Conservation (phyloP, 2,113 vertebrate species). For the Plotosus lineatus region DNA sequence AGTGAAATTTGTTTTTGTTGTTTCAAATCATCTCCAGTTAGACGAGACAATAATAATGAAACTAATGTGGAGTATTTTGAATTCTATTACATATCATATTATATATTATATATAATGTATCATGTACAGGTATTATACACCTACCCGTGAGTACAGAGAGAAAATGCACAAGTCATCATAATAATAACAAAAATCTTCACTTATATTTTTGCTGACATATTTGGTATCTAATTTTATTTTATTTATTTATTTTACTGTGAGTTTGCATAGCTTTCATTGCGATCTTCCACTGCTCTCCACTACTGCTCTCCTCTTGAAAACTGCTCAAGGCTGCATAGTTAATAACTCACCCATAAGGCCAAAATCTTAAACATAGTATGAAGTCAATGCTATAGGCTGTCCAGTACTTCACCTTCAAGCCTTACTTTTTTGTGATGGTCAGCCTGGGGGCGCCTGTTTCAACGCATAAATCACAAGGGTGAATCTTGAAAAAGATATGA, state of each 20-base stretch:
- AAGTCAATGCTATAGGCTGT: conserved; percentile 62
- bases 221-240: not conserved
- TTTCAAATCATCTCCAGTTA: not conserved
- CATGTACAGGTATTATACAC: not conserved
- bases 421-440: conserved; percentile 63
- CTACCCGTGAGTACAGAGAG: not conserved
- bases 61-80: not conserved
- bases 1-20: not conserved
- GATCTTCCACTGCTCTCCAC: conserved; percentile 40
- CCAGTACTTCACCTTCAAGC: conserved; percentile 64
- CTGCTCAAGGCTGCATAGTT: conserved; percentile 66
- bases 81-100: not conserved
- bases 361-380: conserved; percentile 55
- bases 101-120: not conserved
- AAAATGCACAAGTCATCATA: not conserved
- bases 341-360: conserved; percentile 56
- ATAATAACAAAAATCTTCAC: not conserved
- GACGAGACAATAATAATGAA: not conserved
- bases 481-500: conserved; percentile 48
- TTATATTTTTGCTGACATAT: not conserved
- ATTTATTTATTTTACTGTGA: conserved; percentile 51
- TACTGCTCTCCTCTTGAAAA: conserved; percentile 53
- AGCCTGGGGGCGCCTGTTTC: conserved; percentile 51
- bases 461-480: conserved; percentile 67
- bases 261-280: conserved; percentile 49